Conservation (phyloP, 2,888 invertebrate species). For the Reticulitermes lucifugus region DNA sequence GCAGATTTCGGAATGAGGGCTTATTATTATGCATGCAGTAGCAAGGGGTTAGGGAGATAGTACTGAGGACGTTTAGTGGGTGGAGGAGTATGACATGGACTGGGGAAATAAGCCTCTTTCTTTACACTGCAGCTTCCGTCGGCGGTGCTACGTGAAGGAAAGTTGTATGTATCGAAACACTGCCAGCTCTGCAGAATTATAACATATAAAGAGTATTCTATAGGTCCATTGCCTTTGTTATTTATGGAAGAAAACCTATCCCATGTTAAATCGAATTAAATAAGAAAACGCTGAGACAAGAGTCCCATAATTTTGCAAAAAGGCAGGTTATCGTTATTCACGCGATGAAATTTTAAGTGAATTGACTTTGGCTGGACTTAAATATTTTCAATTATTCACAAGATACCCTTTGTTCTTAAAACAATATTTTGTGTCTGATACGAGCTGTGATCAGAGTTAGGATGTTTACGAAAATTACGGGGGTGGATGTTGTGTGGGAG, state of each 20-base stretch:
- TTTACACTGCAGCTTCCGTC: constrained; percentile 22
- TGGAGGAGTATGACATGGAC: not conserved
- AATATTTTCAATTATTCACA: too few species aligned
- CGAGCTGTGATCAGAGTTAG: too few species aligned
- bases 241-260: not conserved
- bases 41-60: constrained; percentile 1
- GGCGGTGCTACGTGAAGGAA: not conserved
- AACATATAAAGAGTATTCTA: not conserved
- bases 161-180: constrained; percentile 1
- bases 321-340: too few species aligned
- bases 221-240: not conserved
- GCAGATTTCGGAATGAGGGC: constrained; percentile 49
- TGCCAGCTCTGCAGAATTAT: constrained; percentile 18
- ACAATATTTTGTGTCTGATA: too few species aligned
- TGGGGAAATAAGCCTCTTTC: constrained; percentile 46
- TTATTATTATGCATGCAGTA: constrained; percentile 51
- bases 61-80: constrained; percentile 19
- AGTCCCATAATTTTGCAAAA: not conserved
- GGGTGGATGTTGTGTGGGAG: too few species aligned
- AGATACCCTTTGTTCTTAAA: too few species aligned
- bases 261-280: not conserved
- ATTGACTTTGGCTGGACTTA: too few species aligned
- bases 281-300: not conserved
- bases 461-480: too few species aligned
- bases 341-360: too few species aligned